Percentiles rank a stretch among this genome's conserved stretches.
Conservation (phyloP, 2,888 invertebrate genomes). For the Lasioglossum morio region DNA sequence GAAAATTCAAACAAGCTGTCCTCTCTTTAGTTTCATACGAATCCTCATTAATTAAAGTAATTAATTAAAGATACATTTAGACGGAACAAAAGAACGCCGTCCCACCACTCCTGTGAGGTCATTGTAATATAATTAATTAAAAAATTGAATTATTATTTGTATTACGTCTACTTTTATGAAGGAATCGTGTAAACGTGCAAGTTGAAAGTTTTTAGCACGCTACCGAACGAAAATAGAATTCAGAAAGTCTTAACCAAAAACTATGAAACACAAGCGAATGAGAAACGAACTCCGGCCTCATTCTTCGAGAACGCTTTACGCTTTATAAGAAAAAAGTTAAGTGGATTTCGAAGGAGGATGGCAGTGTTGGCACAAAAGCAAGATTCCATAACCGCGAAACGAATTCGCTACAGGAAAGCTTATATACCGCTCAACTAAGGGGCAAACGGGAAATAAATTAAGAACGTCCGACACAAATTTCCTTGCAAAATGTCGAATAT, state of each 20-base stretch:
- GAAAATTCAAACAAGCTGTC: background rate
- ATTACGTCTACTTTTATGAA: background rate
- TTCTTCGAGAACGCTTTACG: constrained; percentile 12
- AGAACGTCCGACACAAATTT: constrained; percentile 28
- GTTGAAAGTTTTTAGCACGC: background rate
- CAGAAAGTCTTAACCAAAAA: background rate
- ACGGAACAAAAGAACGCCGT: no score
- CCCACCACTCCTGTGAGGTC: background rate
- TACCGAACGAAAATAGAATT: background rate
- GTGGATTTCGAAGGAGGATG: constrained; percentile 38
- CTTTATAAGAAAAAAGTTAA: constrained; percentile 42
- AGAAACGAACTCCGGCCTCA: constrained; percentile 20
- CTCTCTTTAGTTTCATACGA: background rate
- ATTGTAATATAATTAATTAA: background rate
- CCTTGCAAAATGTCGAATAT: constrained; percentile 40
- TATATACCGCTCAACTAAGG: constrained; percentile 26
- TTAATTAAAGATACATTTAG: background rate
- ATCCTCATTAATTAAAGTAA: background rate
- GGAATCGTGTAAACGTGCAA: background rate
- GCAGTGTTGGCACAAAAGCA: constrained; percentile 50
- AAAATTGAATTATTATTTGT: background rate
- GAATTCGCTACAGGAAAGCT: constrained; percentile 40
- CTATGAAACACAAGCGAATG: background rate
- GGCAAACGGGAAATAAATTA: constrained; percentile 57
- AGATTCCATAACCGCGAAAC: constrained; percentile 30